A percentile compares a stretch with the other conserved stretches of the same genome.
Conservation (phyloP, 2,113 vertebrate genomes). For the Mandrillus leucophaeus region DNA sequence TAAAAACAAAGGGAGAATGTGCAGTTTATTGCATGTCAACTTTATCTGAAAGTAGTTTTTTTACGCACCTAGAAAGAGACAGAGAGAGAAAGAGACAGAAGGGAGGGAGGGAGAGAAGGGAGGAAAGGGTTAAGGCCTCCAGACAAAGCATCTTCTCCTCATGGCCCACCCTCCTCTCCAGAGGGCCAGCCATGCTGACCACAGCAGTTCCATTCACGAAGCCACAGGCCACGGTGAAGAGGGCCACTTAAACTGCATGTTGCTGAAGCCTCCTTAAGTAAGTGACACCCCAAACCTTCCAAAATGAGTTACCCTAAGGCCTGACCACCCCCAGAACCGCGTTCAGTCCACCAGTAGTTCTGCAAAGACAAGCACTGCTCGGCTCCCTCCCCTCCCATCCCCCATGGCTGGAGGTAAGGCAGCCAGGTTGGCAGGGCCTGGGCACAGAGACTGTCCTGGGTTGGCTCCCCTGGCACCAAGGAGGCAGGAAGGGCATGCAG, state of each 20-base stretch:
- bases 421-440: background rate
- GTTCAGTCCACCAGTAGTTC: background rate
- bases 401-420: rapidly evolving
- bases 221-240: background rate
- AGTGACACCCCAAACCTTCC: slow-evolving; percentile 31
- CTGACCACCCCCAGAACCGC: slow-evolving; percentile 46
- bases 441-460: background rate
- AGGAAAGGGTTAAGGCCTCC: background rate
- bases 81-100: background rate
- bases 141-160: background rate
- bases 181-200: background rate
- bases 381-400: background rate
- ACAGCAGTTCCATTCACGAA: background rate
- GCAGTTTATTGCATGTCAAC: background rate
- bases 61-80: background rate
- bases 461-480: background rate
- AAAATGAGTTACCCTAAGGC: slow-evolving; percentile 54
- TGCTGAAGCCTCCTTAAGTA: background rate
- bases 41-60: background rate
- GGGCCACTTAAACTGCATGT: background rate
- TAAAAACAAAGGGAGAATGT: background rate
- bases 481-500: background rate
- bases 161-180: background rate
- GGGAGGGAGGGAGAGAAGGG: background rate
- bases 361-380: background rate